A percentile compares a stretch with the other conserved stretches of the same genome.
Evolutionary conservation across 1,140 invertebrate species (phyloP).

Genomic region (Laupala kohalensis): DNA sequence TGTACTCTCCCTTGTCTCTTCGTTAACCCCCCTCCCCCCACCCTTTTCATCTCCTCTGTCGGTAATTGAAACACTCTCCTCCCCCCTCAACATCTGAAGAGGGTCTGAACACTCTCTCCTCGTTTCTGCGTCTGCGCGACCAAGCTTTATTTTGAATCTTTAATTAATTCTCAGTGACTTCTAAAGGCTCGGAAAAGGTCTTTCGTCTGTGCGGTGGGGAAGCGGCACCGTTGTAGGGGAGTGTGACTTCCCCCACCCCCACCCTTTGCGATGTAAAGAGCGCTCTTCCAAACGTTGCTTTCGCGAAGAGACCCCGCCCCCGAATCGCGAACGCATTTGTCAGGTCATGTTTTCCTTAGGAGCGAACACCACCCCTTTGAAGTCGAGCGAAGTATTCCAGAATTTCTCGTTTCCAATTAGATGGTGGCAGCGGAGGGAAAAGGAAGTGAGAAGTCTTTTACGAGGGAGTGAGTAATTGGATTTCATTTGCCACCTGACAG

Average conservation of each 20-base stretch:
- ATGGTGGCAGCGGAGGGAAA: too few relatives aligned
- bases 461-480: not conserved
- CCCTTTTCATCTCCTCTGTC: too few relatives aligned
- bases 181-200: not conserved
- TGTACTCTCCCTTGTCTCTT: not conserved
- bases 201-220: not conserved
- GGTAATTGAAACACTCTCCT: not conserved
- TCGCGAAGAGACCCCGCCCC: not conserved
- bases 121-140: not conserved
- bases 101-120: too few relatives aligned
- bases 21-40: too few relatives aligned
- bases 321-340: not conserved
- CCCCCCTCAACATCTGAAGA: too few relatives aligned
- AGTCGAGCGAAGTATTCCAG: not conserved
- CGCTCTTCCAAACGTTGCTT: not conserved
- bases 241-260: not conserved
- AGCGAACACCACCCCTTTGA: not conserved
- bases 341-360: not conserved
- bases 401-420: not conserved
- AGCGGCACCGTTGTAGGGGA: too few relatives aligned
- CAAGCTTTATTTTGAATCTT: not conserved
- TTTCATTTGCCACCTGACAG: not conserved
- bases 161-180: not conserved
- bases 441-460: not conserved
- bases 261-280: not conserved